Evolutionary conservation across 2,113 vertebrate genomes (phyloP), one percentile per base, ranked within the genome.

Genomic region (Grallaria varia): DNA sequence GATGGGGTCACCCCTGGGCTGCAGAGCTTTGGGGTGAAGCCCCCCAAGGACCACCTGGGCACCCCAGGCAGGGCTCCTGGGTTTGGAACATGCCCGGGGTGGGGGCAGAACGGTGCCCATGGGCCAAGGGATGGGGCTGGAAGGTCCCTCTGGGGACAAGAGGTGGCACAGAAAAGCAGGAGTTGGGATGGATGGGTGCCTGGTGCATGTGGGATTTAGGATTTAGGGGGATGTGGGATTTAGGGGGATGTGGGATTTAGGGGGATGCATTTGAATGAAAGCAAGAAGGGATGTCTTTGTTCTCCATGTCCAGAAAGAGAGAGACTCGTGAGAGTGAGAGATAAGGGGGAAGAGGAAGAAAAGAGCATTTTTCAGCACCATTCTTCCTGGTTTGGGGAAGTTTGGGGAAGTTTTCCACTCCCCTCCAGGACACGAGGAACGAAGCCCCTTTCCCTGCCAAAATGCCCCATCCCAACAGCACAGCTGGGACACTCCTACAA

Each of bases 371-470:
- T 71, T 24, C 62, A 30, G 9, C 42, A 33, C 12, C 3, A 19
- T 40, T 22, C 50, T 62, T 47, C 45, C 37, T 12, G 33, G 28
- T 50, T 62, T 87, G 0, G 50, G 50, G 77, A 81, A 89, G 23
- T 56, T 66, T 66, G 12, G 40, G 63, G 64, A 60, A 67, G 56
- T 55, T 79, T 83, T 72, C 15, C 50, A 6, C 49, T 84, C 87
- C 56, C 39, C n/a, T 55, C 25, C n/a, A 58, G 60, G 81, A 35
- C 14, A 28, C 1, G 0, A 1, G 39, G 72, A 55, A 52, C 0
- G 4, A 37, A 68, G 76, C 31, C 42, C 15, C 0, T 8, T 62
- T 42, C 30, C n/a, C 49, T 23, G 25, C 23, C 31, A 12, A 76
- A 92, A 80, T 3, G 16, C 55, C 59, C 56, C 59, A 37, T 23